Base-by-base conservation (phyloP, 1,140 invertebrate species). In the Drosophila bocki region DNA sequence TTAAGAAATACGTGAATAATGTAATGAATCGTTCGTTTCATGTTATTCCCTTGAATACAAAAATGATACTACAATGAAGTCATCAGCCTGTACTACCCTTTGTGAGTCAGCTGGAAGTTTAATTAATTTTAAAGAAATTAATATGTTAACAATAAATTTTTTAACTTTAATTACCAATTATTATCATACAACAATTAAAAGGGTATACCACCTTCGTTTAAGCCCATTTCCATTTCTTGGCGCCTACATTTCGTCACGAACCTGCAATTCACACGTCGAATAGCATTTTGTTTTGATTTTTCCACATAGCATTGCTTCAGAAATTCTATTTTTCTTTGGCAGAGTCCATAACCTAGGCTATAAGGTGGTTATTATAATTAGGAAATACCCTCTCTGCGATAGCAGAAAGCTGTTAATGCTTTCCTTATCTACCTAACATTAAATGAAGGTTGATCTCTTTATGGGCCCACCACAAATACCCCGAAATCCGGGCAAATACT, bases 391-490 rank as follows among this genome's bases (percentile, higher is more conserved):
- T 48, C 22, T 22, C 15, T 17, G 51, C 39, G 60, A n/a, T 45
- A 22, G n/a, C 15, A 6, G n/a, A 17, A 29, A 37, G 37, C 35
- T 60, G 11, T 35, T 39, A 61, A 51, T 13, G n/a, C 75, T 67
- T 75, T 51, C 32, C 69, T 82, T 86, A 72, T 79, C 82, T 67
- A 1, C 12, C 53, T 51, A 67, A 56, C 67, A 82, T 70, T 69
- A 79, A 72, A 72, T 77, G 76, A 76, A 82, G 75, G 65, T 72
- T 77, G 75, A 82, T 80, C 75, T 64, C 57, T 67, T 69, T 76
- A 54, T 57, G 58, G 41, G 35, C 50, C 26, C 12, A 56, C 42
- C 13, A 13, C 53, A 75, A 63, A 75, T 63, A 22, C 39, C 22
- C 13, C 37, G 33, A 56, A 60, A 47, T 68, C 48, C 44, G 45